Base-by-base conservation (phyloP, 2,797 vertebrate species). In the Cynodonichthys magdalenae region DNA sequence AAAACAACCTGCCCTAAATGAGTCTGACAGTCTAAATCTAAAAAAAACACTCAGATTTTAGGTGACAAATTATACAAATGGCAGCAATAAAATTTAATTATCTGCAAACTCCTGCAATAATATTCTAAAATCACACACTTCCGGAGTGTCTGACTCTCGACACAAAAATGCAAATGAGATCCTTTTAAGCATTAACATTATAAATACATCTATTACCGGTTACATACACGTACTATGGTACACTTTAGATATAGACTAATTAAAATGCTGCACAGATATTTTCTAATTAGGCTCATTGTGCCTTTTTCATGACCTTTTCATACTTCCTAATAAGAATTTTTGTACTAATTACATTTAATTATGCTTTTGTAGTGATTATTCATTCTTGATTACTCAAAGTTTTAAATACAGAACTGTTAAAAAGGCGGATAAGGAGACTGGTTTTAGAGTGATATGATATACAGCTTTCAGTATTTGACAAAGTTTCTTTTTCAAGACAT, bases 281-380 rank as follows among this genome's bases (percentile, higher is more conserved):
- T 61, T 60, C 18, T 39, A 63, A 59, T 70, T 63, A 58, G 19
- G 6, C 15, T 50, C 4, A 60, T 66, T 24, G 41, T 36, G 17
- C 15, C 18, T 51, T 24, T 55, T 42, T 46, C 53, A 52, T 51
- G 31, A 66, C 50, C 20, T 36, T 24, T 74, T 28, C 20, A 58
- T 49, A 55, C 69, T 48, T 9, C n/a, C 28, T 48, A 18, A n/a
- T 52, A 61, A 9, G 51, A 65, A 50, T 9, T 9, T 18, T 36
- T 6, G 12, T 34, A 62, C 15, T 55, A 62, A 55, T 75, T 52
- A 45, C 4, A 59, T 5, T 29, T 51, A 54, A 62, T 63, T 72
- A 50, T 19, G 0, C 56, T 56, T 53, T 58, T 70, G 41, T 20
- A 19, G 4, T 29, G 55, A 54, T 60, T 46, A 59, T 46, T 66